Base-by-base conservation (phyloP, 92 coral and sea anemone genomes). In the Paragorgia papillata region DNA sequence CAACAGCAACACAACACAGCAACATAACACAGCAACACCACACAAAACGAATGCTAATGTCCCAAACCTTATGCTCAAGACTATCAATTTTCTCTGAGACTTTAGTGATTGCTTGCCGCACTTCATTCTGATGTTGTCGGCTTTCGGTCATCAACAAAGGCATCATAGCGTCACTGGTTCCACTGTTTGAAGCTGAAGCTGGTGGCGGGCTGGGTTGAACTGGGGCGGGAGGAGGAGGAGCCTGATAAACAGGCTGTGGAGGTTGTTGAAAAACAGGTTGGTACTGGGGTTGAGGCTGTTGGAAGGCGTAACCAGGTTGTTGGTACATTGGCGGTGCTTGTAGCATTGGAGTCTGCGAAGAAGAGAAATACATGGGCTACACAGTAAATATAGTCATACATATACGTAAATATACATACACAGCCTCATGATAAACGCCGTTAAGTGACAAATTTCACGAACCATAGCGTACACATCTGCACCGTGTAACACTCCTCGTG, bases 111-210 rank as follows among this genome's bases (percentile, higher is more conserved):
- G 92, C 89, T 89, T 91, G 86, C 64, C 98, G 91, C 31, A 94
- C 90, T 82, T 94, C 98, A 26, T 91, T 86, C 70, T 94, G 98
- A 46, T 94, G 97, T 26, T 94, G 98, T 24, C 98, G 89, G 51
- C 93, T 90, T 83, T 94, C 98, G 2, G 98, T 90, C 98, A 94
- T 94, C 39, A 94, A 66, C 20, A 94, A 92, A 0, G 98, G 97
- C 37, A 93, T 92, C 92, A 93, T 88, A 49, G 91, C 97, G 67
- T 93, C 97, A 86, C 82, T 93, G 43, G 92, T 82, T 13, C 90
- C 82, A 55, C 89, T 80, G 60, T 83, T 90, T 18, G 82, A 65
- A 18, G 89, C 80, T 31, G 92, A 77, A 18, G 97, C 86, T 20
- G 92, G 78, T 18, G 87, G 66, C 18, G 89, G 83, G 4, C 89